Percentiles rank a stretch among this genome's conserved stretches.
These are phyloP conservation scores for Henricia sp. DNA, from an alignment of 53 echinoderm and acorn worm genomes.

Conservation along the genomic window DNA sequence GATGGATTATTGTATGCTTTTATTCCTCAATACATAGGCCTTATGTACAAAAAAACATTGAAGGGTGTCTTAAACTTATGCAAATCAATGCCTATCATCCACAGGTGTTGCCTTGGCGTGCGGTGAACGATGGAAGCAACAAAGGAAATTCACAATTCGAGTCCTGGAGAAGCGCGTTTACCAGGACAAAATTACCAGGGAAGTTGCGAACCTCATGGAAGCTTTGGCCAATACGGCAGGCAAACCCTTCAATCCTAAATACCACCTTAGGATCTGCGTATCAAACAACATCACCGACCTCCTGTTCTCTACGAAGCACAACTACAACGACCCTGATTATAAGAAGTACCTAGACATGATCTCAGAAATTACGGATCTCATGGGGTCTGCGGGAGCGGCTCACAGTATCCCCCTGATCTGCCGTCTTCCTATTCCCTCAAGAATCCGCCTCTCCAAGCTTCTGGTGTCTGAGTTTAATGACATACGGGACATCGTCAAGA, in stretches of 20 bases:
- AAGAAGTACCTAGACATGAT: slow-evolving; percentile 36
- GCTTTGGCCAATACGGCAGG: slow-evolving; percentile 9
- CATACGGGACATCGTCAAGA: slow-evolving; percentile 41
- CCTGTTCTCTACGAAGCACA: slow-evolving; percentile 55
- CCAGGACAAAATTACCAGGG: slow-evolving; percentile 47
- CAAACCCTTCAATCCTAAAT: slow-evolving; percentile 47
- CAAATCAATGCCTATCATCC: no score
- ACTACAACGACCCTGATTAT: slow-evolving; percentile 58
- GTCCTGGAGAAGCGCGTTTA: slow-evolving; percentile 59
- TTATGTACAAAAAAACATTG: no score
- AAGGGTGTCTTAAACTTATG: no score
- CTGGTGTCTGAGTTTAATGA: slow-evolving; percentile 18
- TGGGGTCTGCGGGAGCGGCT: slow-evolving; percentile 17
- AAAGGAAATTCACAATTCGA: slow-evolving; percentile 52
- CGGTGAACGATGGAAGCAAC: slow-evolving; percentile 62
- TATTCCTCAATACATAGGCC: no score
- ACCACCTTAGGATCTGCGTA: slow-evolving; percentile 19
- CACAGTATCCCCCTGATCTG: slow-evolving; percentile 44
- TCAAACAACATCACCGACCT: slow-evolving; percentile 68
- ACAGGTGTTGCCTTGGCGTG: slow-evolving; percentile 34
- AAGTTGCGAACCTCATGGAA: slow-evolving; percentile 10
- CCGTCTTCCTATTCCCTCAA: slow-evolving; percentile 30
- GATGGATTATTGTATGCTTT: no score
- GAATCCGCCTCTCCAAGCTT: slow-evolving; percentile 8
- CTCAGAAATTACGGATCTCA: slow-evolving; percentile 3